Conservation (phyloP, 1,140 invertebrate genomes). For the Rhysida immarginata region DNA sequence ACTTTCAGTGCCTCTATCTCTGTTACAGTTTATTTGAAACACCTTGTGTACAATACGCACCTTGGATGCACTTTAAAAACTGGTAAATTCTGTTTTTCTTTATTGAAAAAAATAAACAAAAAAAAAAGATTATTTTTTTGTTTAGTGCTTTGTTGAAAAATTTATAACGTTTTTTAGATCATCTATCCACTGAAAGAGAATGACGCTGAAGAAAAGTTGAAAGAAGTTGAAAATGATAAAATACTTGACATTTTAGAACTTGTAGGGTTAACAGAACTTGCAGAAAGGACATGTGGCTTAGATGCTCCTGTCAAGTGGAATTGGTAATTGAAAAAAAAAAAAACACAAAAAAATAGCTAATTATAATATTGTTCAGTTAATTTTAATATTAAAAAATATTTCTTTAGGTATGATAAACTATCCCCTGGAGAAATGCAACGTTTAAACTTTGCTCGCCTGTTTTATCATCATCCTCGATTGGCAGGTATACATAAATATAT, state of each 20-base stretch:
- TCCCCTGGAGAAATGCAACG: constrained; percentile 47
- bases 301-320: constrained; percentile 35
- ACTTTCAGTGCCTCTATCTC: too few species aligned
- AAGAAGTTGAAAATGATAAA: constrained; percentile 19
- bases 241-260: constrained; percentile 29
- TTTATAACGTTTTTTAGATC: constrained; percentile 21
- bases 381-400: constrained; percentile 18
- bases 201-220: constrained; percentile 15
- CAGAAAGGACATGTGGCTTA: constrained; percentile 34
- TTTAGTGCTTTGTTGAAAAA: too few species aligned
- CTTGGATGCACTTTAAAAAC: too few species aligned
- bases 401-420: constrained; percentile 36
- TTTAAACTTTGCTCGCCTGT: constrained; percentile 41
- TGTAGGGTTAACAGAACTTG: constrained; percentile 32
- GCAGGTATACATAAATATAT: constrained; percentile 26
- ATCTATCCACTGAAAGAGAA: constrained; percentile 21
- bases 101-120: too few species aligned
- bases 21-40: too few species aligned
- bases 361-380: constrained; percentile 31
- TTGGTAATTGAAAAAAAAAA: too few species aligned
- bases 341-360: too few species aligned
- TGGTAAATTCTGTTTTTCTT: too few species aligned
- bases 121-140: too few species aligned
- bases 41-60: too few species aligned
- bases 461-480: constrained; percentile 41